Base-by-base conservation (phyloP, 2,113 vertebrate genomes). In the Carassius gibelio region DNA sequence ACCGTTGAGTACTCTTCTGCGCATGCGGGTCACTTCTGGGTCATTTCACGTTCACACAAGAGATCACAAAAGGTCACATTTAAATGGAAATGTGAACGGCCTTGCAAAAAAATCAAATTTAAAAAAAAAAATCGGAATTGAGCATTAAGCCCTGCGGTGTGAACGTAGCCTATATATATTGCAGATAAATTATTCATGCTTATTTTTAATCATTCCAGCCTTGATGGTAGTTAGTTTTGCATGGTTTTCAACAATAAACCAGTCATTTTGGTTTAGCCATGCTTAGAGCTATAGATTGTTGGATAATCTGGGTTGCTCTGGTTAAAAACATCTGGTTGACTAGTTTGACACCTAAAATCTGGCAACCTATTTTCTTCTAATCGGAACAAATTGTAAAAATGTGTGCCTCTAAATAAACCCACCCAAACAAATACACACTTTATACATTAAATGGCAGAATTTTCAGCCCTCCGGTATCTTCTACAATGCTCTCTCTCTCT, bases 301-400 rank as follows among this genome's bases (percentile, higher is more conserved):
- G 77, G 38, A 3, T 26, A 64, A 62, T 36, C 34, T n/a, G 11
- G 5, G 8, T 14, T n/a, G 19, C 3, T 52, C 75, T 52, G 45
- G n/a, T 75, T 75, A 75, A 75, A 75, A 52, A 7, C 72, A 75
- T 75, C 62, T 21, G 78, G 38, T 52, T 69, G 38, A 81, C 57
- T 81, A 81, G n/a, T 59, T 50, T 66, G 38, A 81, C 61, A n/a
- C 7, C 38, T 45, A 48, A 21, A 64, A 66, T 59, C 42, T 10
- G 61, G 57, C 8, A 45, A 69, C 38, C 42, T 52, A 45, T 81
- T 81, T 81, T 69, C 45, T 19, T 30, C 23, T 21, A 11, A 36
- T 8, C 23, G 55, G n/a, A 59, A 81, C 8, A 66, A 64, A 81
- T 66, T 64, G 38, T 81, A 45, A 68, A 69, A 59, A 55, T 59